These are phyloP conservation scores for Rhineura floridana DNA, from an alignment of 2,113 vertebrate genomes.

Conservation along the genomic window DNA sequence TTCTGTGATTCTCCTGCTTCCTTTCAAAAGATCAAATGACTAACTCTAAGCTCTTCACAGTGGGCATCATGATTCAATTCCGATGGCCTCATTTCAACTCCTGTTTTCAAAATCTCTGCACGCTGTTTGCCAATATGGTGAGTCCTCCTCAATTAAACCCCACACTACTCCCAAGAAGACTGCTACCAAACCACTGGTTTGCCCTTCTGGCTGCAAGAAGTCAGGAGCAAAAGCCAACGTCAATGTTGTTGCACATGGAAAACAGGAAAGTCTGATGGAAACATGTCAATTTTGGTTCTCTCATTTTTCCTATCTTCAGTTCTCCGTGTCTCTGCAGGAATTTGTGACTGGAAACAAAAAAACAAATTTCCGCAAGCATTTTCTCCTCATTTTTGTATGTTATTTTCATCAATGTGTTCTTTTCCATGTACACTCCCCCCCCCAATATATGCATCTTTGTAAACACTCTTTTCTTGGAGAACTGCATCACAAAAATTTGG, in stretches of 20 bases:
- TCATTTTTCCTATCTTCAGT: too few relatives aligned
- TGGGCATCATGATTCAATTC: slow-evolving; percentile 43
- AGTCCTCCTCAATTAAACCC: slow-evolving; percentile 23
- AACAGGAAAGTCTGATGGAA: not conserved
- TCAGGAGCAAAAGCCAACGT: slow-evolving; percentile 30
- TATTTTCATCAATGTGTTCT: too few relatives aligned
- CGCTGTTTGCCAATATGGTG: slow-evolving; percentile 32
- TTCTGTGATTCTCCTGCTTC: not conserved
- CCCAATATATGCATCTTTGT: too few relatives aligned
- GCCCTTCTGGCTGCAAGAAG: slow-evolving; percentile 12
- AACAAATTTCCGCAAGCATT: too few relatives aligned
- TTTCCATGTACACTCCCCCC: too few relatives aligned
- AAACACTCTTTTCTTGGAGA: too few relatives aligned
- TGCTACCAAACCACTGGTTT: slow-evolving; percentile 3
- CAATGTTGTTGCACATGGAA: slow-evolving; percentile 4
- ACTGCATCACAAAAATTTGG: too few relatives aligned
- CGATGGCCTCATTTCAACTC: slow-evolving; percentile 33
- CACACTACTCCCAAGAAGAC: slow-evolving; percentile 19
- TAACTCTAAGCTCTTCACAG: slow-evolving; percentile 21
- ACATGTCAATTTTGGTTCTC: too few relatives aligned
- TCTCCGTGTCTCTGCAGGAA: too few relatives aligned
- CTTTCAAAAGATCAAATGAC: not conserved
- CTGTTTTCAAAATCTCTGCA: slow-evolving; percentile 42
- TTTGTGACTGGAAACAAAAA: too few relatives aligned
- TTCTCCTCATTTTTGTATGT: too few relatives aligned